Percentiles rank a stretch among this genome's conserved stretches.
Conservation (phyloP, 2,888 invertebrate genomes). For the Augochlorella aurata region DNA sequence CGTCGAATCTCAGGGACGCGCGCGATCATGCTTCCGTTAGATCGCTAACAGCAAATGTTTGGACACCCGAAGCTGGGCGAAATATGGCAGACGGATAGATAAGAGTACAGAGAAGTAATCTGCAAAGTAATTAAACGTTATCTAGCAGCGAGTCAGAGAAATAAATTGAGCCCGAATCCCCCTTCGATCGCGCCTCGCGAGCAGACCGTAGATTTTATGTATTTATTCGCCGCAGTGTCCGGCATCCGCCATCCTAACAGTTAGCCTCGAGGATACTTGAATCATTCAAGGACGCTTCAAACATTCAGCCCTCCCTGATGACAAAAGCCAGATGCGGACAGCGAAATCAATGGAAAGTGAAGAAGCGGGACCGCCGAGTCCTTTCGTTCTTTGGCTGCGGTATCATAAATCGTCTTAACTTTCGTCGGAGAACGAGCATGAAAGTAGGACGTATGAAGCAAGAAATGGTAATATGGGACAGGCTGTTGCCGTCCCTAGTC, state of each 20-base stretch:
- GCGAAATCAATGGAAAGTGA: neutral
- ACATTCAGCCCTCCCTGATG: neutral
- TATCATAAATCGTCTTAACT: constrained; percentile 9
- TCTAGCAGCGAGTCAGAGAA: too few relatives aligned
- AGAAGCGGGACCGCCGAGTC: neutral
- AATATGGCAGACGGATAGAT: too few relatives aligned
- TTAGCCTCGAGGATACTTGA: neutral
- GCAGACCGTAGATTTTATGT: neutral
- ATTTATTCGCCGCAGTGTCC: constrained; percentile 4
- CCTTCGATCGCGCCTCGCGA: neutral
- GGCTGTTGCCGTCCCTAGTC: too few relatives aligned
- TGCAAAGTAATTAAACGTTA: too few relatives aligned
- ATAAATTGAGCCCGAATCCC: too few relatives aligned
- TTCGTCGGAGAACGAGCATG: neutral
- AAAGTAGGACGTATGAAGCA: neutral
- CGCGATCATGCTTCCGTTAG: too few relatives aligned
- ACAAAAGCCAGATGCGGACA: constrained; percentile 7
- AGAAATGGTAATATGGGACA: neutral
- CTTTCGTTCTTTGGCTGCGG: neutral
- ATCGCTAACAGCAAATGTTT: too few relatives aligned
- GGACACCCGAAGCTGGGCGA: too few relatives aligned
- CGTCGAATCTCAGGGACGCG: too few relatives aligned
- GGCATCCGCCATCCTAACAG: neutral
- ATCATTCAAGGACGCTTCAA: neutral
- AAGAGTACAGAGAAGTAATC: too few relatives aligned